Conservation (phyloP, 64 coral and sea anemone species). For the Catalaphyllia jardinei region DNA sequence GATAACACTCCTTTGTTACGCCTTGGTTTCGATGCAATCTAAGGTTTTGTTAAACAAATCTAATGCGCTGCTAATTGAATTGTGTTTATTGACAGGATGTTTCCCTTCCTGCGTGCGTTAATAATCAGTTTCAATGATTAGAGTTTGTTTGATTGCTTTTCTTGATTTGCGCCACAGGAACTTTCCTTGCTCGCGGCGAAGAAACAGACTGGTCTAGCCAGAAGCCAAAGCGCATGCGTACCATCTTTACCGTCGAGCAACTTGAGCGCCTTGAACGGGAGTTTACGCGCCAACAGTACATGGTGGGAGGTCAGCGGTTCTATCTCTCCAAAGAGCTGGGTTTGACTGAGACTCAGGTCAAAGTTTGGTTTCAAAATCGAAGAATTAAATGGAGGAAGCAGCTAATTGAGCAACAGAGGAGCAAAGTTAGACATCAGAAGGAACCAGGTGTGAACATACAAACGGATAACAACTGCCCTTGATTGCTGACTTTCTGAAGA, state of each 20-base stretch:
- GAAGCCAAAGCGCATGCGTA: slow-evolving; percentile 68
- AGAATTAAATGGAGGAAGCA: slow-evolving; percentile 77
- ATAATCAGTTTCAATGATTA: not conserved
- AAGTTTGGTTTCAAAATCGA: slow-evolving; percentile 78
- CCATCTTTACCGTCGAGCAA: slow-evolving; percentile 64
- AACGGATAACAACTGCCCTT: no score
- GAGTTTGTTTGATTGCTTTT: not conserved
- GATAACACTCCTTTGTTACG: not conserved
- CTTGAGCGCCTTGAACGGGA: slow-evolving; percentile 61
- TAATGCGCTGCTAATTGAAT: not conserved
- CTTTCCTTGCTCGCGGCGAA: not conserved
- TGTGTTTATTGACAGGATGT: not conserved
- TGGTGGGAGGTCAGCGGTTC: slow-evolving; percentile 61
- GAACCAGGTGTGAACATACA: not conserved
- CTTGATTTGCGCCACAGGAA: not conserved
- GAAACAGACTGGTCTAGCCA: slow-evolving; percentile 24
- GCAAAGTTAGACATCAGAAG: slow-evolving; percentile 18
- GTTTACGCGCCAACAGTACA: slow-evolving; percentile 72
- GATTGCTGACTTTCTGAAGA: no score
- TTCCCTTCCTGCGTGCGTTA: not conserved
- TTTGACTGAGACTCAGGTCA: slow-evolving; percentile 66
- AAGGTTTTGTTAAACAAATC: not conserved
- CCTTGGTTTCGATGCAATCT: not conserved
- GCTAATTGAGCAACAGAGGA: slow-evolving; percentile 45
- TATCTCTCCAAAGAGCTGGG: slow-evolving; percentile 63